Evolutionary conservation across 2,113 vertebrate genomes (phyloP).

Genomic region (Poeciliopsis prolifica): DNA sequence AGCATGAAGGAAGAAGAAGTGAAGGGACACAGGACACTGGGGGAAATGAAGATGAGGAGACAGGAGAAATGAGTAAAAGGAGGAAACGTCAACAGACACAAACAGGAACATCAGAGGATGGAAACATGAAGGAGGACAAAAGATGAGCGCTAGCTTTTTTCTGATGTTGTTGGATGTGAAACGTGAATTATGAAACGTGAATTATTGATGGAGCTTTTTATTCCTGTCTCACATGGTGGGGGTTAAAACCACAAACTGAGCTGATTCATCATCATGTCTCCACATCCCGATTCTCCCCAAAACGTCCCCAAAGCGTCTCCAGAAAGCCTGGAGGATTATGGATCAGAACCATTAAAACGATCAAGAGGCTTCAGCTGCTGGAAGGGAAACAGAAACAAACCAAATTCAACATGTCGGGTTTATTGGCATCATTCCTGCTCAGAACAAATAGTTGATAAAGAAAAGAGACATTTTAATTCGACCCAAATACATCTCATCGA

Average conservation of each 20-base stretch:
- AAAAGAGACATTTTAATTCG: too few species aligned
- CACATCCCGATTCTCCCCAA: background rate
- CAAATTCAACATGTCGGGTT: too few species aligned
- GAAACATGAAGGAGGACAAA: conserved; percentile 4
- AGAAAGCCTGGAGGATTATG: too few species aligned
- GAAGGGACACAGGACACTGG: conserved; percentile 45
- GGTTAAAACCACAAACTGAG: conserved; percentile 32
- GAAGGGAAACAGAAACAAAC: background rate
- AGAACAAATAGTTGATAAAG: too few species aligned
- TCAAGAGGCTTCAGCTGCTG: background rate
- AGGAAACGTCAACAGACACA: conserved; percentile 54
- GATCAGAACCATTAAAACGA: background rate
- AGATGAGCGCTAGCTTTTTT: background rate
- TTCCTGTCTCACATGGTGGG: conserved; percentile 39
- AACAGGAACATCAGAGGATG: conserved; percentile 12
- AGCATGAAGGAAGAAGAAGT: conserved; percentile 46
- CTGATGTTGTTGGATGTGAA: conserved; percentile 61
- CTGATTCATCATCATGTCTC: background rate
- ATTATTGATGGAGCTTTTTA: conserved; percentile 74
- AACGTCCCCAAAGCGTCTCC: too few species aligned
- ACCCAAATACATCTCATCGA: too few species aligned
- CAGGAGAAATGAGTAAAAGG: conserved; percentile 56
- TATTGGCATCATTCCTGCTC: too few species aligned
- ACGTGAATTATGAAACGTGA: conserved; percentile 73
- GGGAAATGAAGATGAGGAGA: conserved; percentile 47